A percentile compares a stretch with the other conserved stretches of the same genome.
Evolutionary conservation across 1,140 invertebrate genomes (phyloP).

Genomic region (Glossosoma conforme): DNA sequence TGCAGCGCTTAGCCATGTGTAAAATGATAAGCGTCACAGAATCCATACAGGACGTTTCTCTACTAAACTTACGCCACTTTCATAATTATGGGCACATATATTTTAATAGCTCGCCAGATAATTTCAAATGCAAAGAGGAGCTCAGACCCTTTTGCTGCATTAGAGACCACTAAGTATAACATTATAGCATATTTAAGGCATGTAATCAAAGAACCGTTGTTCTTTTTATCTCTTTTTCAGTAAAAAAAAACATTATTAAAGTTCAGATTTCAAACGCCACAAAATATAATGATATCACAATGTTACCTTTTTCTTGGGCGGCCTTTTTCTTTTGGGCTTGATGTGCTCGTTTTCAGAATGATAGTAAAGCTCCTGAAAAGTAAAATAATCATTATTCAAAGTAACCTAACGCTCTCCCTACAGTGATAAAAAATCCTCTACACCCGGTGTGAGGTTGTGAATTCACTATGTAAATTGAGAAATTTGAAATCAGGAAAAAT

Average conservation of each 20-base stretch:
- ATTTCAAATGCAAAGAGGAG: too few relatives aligned
- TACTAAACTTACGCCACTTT: too few relatives aligned
- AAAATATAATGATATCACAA: not conserved
- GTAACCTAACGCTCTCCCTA: not conserved
- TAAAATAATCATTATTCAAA: not conserved
- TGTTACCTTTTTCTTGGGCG: not conserved
- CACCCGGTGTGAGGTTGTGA: not conserved
- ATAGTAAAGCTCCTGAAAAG: constrained; percentile 9
- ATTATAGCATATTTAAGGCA: too few relatives aligned
- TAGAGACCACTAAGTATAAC: too few relatives aligned
- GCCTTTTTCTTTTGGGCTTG: not conserved
- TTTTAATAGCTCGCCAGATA: too few relatives aligned
- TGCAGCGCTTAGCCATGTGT: too few relatives aligned
- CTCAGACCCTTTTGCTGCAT: too few relatives aligned
- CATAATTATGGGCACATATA: too few relatives aligned
- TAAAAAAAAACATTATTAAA: not conserved
- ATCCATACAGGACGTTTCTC: too few relatives aligned
- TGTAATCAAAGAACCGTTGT: too few relatives aligned
- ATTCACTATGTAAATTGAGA: not conserved
- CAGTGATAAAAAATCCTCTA: not conserved
- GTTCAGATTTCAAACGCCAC: not conserved
- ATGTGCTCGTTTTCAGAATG: not conserved
- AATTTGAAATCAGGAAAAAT: not conserved
- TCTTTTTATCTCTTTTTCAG: not conserved
- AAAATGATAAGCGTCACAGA: too few relatives aligned